phyloP scores from a whole-genome alignment of 2,113 vertebrate genomes.

The Pandion haliaetus region DNA sequence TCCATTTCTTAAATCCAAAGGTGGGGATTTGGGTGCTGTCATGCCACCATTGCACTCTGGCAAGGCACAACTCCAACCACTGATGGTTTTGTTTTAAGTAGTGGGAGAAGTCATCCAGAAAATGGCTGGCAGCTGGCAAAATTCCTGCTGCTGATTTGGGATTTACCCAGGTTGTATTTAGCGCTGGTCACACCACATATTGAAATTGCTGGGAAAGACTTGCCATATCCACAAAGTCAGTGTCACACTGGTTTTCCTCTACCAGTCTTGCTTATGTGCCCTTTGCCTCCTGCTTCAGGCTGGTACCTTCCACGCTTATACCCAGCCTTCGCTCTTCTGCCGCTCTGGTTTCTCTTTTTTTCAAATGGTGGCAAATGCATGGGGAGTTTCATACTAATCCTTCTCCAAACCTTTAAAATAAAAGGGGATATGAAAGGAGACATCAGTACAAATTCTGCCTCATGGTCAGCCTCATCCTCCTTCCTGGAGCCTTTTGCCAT shows the following conservation, averaged over 20 bases:
- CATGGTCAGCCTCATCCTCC: background rate
- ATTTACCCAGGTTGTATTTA: background rate
- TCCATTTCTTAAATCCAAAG: background rate
- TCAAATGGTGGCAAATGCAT: background rate
- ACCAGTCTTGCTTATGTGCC: background rate
- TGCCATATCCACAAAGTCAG: background rate
- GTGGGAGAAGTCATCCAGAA: background rate
- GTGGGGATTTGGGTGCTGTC: background rate
- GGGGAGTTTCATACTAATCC: background rate
- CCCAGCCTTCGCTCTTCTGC: background rate
- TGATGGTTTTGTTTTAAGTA: background rate
- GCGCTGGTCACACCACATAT: background rate
- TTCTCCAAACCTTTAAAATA: background rate
- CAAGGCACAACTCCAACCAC: background rate
- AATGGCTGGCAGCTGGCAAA: background rate
- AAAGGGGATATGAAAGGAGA: background rate
- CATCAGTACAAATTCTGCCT: background rate
- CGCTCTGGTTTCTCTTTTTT: background rate
- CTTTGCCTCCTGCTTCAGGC: background rate
- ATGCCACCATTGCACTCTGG: accelerated
- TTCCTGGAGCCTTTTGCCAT: background rate
- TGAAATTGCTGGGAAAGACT: background rate
- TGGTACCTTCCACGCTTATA: background rate
- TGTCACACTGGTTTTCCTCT: background rate
- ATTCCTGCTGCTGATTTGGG: background rate